Conservation (phyloP, 2,888 invertebrate genomes). For the Cephus pulcher region DNA sequence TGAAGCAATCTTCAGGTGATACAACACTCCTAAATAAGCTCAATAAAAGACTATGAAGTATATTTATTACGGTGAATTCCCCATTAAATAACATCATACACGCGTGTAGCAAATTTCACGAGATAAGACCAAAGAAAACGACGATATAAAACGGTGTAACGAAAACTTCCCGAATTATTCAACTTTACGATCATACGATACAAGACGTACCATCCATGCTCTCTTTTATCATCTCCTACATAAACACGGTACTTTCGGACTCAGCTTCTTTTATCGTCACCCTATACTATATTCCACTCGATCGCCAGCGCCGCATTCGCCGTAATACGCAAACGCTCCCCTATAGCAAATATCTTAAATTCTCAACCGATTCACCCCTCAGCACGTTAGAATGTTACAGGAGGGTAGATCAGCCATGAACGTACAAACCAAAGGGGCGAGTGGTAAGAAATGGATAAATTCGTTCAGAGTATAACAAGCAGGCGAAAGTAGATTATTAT, state of each 20-base stretch:
- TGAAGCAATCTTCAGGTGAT: background rate
- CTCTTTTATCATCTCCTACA: background rate
- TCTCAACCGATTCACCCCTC: background rate
- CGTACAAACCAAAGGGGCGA: conserved; percentile 8
- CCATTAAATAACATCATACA: background rate
- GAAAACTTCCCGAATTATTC: background rate
- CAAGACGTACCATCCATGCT: background rate
- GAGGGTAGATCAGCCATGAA: conserved; percentile 9
- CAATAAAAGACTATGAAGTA: background rate
- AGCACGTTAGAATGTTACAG: conserved; percentile 17
- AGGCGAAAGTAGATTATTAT: conserved; percentile 28
- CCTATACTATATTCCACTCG: background rate
- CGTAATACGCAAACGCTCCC: background rate
- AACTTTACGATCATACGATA: background rate
- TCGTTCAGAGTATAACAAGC: conserved; percentile 30
- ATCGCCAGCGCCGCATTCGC: background rate
- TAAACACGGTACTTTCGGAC: background rate
- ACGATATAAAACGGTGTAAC: background rate
- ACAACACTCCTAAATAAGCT: background rate
- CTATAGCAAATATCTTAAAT: background rate
- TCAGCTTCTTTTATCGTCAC: background rate
- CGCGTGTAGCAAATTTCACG: background rate
- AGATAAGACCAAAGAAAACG: background rate
- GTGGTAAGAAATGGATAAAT: conserved; percentile 17
- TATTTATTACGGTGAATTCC: background rate